These are phyloP conservation scores for Tipula lateralis DNA, from an alignment of 2,888 invertebrate genomes.

Conservation along the genomic window DNA sequence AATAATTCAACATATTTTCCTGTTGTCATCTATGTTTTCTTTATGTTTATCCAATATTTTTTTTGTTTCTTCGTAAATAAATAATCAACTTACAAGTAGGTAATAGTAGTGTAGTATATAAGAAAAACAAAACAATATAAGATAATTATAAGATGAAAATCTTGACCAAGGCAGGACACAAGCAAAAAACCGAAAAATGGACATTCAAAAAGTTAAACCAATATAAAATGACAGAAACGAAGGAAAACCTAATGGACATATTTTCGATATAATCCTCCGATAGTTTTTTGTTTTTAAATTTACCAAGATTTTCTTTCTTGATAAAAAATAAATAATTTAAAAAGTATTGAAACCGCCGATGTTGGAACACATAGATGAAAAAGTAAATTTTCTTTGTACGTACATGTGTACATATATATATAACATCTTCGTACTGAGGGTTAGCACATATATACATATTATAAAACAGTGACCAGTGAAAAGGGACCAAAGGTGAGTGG, in stretches of 20 bases:
- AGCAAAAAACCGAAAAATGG: background rate
- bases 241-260: background rate
- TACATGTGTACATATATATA: background rate
- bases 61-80: background rate
- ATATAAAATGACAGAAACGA: conserved; percentile 5
- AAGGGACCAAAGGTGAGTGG: background rate
- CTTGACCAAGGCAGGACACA: background rate
- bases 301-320: background rate
- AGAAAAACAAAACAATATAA: background rate
- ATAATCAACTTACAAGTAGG: background rate
- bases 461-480: background rate
- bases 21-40: background rate
- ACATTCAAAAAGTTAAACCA: background rate
- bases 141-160: background rate
- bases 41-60: background rate
- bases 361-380: background rate
- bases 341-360: background rate
- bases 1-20: background rate
- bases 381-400: background rate
- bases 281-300: background rate
- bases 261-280: background rate
- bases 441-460: too few relatives aligned
- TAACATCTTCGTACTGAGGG: background rate
- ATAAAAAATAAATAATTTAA: background rate
- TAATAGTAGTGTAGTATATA: background rate